A percentile compares a stretch with the other conserved stretches of the same genome.
These are phyloP conservation scores for Drosophila mulleri DNA, from an alignment of 2,888 invertebrate genomes.

Conservation along the genomic window DNA sequence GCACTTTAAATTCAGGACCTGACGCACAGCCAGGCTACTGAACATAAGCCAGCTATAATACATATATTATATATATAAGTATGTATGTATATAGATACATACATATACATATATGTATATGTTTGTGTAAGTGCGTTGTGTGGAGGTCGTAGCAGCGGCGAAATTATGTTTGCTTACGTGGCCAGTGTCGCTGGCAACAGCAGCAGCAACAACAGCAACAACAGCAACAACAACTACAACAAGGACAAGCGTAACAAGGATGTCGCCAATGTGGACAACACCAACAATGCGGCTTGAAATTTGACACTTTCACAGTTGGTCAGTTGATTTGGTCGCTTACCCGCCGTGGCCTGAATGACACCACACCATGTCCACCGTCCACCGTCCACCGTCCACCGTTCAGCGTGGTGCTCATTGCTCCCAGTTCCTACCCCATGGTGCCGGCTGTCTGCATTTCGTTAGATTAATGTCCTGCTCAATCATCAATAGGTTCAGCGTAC, in stretches of 20 bases:
- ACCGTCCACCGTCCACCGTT: neutral
- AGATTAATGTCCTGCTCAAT: slow-evolving; percentile 79
- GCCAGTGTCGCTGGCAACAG: slow-evolving; percentile 56
- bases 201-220: slow-evolving; percentile 39
- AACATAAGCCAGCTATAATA: slow-evolving; percentile 13
- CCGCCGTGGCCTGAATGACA: slow-evolving; percentile 41
- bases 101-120: neutral
- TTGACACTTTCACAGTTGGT: slow-evolving; percentile 79
- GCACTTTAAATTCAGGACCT: slow-evolving; percentile 51
- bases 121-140: slow-evolving; percentile 7
- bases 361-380: neutral
- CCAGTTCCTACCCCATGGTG: slow-evolving; percentile 18
- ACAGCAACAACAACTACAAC: slow-evolving; percentile 48
- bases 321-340: slow-evolving; percentile 75
- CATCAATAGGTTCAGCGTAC: slow-evolving; percentile 80
- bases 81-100: neutral
- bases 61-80: neutral
- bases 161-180: slow-evolving; percentile 80
- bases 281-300: slow-evolving; percentile 79
- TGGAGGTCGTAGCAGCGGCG: slow-evolving; percentile 55
- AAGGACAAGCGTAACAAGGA: slow-evolving; percentile 48
- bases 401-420: neutral
- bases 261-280: slow-evolving; percentile 51
- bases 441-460: slow-evolving; percentile 75
- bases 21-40: slow-evolving; percentile 35